Evolutionary conservation across 2,888 invertebrate genomes (phyloP).

Genomic region (Urechis unicinctus): DNA sequence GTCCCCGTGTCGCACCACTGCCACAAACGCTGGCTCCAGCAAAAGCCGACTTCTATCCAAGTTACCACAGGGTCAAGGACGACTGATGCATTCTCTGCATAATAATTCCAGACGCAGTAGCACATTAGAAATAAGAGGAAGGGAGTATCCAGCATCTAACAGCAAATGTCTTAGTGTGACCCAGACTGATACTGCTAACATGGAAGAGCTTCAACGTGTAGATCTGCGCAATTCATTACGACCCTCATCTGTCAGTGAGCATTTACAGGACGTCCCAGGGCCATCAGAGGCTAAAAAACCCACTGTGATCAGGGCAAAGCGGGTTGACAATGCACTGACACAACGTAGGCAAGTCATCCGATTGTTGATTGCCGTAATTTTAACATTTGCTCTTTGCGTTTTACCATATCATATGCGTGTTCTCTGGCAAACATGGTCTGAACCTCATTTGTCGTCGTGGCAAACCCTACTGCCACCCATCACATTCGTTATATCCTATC

Average conservation of each 20-base stretch:
- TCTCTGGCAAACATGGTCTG: conserved; percentile 75
- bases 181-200: background rate
- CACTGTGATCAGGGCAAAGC: background rate
- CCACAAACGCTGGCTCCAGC: too few species aligned
- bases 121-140: background rate
- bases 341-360: conserved; percentile 80
- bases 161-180: background rate
- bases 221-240: background rate
- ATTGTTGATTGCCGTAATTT: conserved; percentile 80
- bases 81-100: background rate
- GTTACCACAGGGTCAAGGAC: background rate
- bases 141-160: background rate
- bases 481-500: conserved; percentile 79
- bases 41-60: too few species aligned
- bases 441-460: conserved; percentile 28
- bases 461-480: conserved; percentile 64
- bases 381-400: conserved; percentile 82
- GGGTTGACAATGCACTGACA: conserved; percentile 52
- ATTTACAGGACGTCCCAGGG: background rate
- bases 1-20: too few species aligned
- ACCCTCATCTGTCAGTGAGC: too few species aligned
- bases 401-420: conserved; percentile 71
- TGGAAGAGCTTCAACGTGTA: background rate
- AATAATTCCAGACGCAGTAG: background rate
- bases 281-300: background rate